Evolutionary conservation across 2,797 vertebrate species (phyloP).

Genomic region (Pipistrellus kuhlii): DNA sequence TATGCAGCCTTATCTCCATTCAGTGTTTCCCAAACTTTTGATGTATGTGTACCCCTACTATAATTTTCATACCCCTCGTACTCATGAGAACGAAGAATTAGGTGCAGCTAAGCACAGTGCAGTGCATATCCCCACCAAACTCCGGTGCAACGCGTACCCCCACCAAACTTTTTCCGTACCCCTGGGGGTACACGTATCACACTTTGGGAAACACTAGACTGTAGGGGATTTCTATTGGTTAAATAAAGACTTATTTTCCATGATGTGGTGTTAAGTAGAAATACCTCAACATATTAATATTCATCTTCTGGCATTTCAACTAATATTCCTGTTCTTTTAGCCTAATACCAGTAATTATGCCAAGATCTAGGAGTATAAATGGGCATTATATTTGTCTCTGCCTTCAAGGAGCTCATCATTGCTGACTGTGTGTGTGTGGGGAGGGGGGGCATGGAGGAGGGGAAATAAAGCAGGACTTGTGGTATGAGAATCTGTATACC

Average conservation of each 20-base stretch:
- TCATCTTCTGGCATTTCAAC: constrained; percentile 40
- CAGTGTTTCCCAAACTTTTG: too few species aligned
- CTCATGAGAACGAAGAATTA: too few species aligned
- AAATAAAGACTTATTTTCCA: constrained; percentile 26
- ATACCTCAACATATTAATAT: constrained; percentile 1
- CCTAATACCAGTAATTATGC: background rate
- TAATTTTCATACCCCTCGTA: too few species aligned
- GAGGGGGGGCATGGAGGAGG: background rate
- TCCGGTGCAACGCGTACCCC: too few species aligned
- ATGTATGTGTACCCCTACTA: too few species aligned
- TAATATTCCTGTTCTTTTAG: background rate
- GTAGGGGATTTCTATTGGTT: background rate
- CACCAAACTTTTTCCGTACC: too few species aligned
- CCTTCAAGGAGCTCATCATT: background rate
- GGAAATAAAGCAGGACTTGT: background rate
- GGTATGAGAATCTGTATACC: background rate
- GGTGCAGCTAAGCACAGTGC: too few species aligned
- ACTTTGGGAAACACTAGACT: too few species aligned
- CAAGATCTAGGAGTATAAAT: background rate
- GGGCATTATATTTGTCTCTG: background rate
- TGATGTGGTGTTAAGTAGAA: background rate
- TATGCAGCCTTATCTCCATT: background rate
- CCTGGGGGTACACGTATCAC: too few species aligned
- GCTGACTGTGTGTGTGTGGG: background rate
- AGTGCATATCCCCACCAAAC: too few species aligned